phyloP scores from a whole-genome alignment of 2,888 invertebrate species.

The Loripinus fragilis region DNA sequence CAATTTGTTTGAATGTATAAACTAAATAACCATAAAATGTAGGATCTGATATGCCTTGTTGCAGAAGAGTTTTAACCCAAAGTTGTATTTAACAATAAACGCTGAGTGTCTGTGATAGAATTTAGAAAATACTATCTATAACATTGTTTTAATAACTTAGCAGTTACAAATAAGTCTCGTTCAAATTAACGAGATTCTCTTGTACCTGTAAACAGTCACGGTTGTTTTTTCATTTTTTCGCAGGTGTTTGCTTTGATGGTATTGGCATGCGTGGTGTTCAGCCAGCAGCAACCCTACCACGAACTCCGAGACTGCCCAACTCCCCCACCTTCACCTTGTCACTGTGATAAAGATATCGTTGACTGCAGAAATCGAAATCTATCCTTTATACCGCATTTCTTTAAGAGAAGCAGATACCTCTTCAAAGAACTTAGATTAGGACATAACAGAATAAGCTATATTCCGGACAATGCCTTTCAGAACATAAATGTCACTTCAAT shows the following conservation, averaged over 20 bases:
- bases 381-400: slow-evolving; percentile 8
- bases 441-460: slow-evolving; percentile 26
- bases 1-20: too few relatives aligned
- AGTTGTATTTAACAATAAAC: too few relatives aligned
- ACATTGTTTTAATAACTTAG: too few relatives aligned
- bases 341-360: slow-evolving; percentile 20
- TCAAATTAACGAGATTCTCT: too few relatives aligned
- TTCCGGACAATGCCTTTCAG: slow-evolving; percentile 36
- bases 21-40: too few relatives aligned
- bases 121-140: too few relatives aligned
- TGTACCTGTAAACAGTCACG: too few relatives aligned
- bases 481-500: slow-evolving; percentile 49
- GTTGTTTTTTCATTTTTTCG: neutral
- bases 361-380: slow-evolving; percentile 26
- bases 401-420: slow-evolving; percentile 19
- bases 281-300: neutral
- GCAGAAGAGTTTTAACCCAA: too few relatives aligned
- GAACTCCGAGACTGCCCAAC: neutral
- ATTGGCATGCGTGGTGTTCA: neutral
- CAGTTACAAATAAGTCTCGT: too few relatives aligned
- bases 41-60: too few relatives aligned
- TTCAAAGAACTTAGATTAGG: slow-evolving; percentile 38
- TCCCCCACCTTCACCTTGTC: slow-evolving; percentile 19
- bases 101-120: too few relatives aligned
- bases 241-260: neutral